These are phyloP conservation scores for Hydrolagus affinis DNA, from an alignment of 2,113 vertebrate species.

Conservation along the genomic window DNA sequence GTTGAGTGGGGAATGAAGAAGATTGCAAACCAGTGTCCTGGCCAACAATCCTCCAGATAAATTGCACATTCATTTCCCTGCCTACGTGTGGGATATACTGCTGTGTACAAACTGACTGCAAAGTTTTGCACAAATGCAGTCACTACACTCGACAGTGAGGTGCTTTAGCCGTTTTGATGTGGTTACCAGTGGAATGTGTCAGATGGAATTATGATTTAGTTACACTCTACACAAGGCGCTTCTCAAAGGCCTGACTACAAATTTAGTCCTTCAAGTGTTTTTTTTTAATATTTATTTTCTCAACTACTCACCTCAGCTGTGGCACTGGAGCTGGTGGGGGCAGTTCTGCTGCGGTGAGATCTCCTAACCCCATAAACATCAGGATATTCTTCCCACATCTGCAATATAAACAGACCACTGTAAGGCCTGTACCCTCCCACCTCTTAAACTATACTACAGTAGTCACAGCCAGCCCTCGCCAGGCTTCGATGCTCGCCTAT, in stretches of 20 bases:
- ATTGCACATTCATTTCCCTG: too few species aligned
- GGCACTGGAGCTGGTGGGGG: slow-evolving; percentile 88
- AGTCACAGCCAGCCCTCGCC: not conserved
- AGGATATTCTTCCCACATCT: slow-evolving; percentile 99
- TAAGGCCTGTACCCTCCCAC: slow-evolving; percentile 44
- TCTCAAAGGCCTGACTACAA: not conserved
- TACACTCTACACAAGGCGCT: not conserved
- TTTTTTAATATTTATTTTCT: slow-evolving; percentile 20
- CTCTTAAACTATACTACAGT: slow-evolving; percentile 34
- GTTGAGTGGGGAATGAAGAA: not conserved
- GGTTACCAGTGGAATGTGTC: too few species aligned
- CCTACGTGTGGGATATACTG: too few species aligned
- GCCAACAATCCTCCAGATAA: too few species aligned
- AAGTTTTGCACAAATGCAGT: too few species aligned
- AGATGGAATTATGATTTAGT: too few species aligned
- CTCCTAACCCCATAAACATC: slow-evolving; percentile 95
- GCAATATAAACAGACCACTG: slow-evolving; percentile 56
- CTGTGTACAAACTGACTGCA: too few species aligned
- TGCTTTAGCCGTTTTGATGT: too few species aligned
- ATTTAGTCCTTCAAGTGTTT: not conserved
- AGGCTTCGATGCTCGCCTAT: not conserved
- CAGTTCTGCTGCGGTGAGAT: slow-evolving; percentile 93
- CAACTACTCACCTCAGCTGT: slow-evolving; percentile 73
- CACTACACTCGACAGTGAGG: too few species aligned
- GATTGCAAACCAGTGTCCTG: not conserved